Evolutionary conservation across 2,113 vertebrate species (phyloP).

Genomic region (Tetrax tetrax): DNA sequence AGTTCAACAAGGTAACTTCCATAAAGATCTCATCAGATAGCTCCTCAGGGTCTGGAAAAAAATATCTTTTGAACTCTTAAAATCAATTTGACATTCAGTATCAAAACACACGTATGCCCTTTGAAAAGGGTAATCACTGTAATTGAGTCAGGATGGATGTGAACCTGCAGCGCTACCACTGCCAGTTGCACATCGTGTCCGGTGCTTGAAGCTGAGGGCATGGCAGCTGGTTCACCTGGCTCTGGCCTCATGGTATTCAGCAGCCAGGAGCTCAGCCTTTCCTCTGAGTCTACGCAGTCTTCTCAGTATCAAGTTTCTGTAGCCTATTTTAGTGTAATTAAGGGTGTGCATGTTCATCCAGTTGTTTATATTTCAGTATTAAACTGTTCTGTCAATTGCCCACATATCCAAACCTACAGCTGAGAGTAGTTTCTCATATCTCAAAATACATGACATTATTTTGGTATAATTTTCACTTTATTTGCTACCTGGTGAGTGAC

Average conservation of each 20-base stretch:
- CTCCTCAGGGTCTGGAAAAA: not conserved
- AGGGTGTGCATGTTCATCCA: not conserved
- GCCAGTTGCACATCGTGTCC: accelerated
- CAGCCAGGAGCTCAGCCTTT: not conserved
- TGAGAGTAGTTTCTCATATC: not conserved
- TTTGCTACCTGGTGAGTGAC: not conserved
- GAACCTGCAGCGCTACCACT: accelerated
- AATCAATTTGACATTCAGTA: not conserved
- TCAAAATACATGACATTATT: not conserved
- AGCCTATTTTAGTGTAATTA: not conserved
- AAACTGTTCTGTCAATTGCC: not conserved
- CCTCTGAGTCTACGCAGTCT: not conserved
- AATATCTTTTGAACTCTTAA: not conserved
- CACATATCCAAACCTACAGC: not conserved
- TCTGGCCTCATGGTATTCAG: not conserved
- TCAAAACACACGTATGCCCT: not conserved
- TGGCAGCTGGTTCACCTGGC: not conserved
- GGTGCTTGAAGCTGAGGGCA: not conserved
- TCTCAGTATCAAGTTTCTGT: not conserved
- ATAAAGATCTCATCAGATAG: not conserved
- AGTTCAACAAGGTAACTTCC: not conserved
- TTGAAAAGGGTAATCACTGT: not conserved
- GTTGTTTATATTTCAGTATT: not conserved
- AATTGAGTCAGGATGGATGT: not conserved
- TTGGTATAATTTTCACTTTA: not conserved